Base-by-base conservation (phyloP, 2,113 vertebrate species). In the Chloropsis hardwickii region DNA sequence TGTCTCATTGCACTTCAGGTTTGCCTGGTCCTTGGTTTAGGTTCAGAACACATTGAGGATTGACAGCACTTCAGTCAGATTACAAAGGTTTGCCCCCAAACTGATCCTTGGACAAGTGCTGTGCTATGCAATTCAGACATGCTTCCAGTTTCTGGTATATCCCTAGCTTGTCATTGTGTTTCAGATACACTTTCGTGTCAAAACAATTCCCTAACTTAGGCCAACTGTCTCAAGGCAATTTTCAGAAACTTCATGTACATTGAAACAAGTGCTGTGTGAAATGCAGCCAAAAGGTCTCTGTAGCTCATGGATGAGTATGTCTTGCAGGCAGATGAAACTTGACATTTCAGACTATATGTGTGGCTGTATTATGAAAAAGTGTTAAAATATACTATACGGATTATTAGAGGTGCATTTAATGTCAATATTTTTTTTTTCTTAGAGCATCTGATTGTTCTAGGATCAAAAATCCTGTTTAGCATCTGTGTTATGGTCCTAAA, bases 61-160 rank as follows among this genome's bases (percentile, higher is more conserved):
- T 90, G 64, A 29, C 74, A 72, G 35, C 33, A 47, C n/a, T 82
- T 76, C 25, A 40, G n/a, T 29, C 45, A 83, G 33, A 27, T n/a
- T 64, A 3, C 56, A 73, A 33, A 82, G 24, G 9, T 69, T 89
- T 89, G 42, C 48, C 40, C 51, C 15, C 0, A 4, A 53, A 56
- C 35, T 66, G 70, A 81, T 83, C 56, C 69, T 51, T 11, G 76
- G 14, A 60, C 65, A 45, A 53, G 20, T 69, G 53, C 39, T 65
- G 12, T 69, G 22, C 47, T 58, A 1, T 54, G 66, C 23, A 60
- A 9, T 45, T 88, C 72, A 61, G 40, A 74, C 0, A 0, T 51
- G 14, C 6, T 57, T 86, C 35, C 44, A 73, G 19, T 56, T 92
- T 70, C 60, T 80, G 58, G 64, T n/a, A 66, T 40, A 53, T 28